Base-by-base conservation (phyloP, 1,140 invertebrate genomes). In the Lepidurus packardi region DNA sequence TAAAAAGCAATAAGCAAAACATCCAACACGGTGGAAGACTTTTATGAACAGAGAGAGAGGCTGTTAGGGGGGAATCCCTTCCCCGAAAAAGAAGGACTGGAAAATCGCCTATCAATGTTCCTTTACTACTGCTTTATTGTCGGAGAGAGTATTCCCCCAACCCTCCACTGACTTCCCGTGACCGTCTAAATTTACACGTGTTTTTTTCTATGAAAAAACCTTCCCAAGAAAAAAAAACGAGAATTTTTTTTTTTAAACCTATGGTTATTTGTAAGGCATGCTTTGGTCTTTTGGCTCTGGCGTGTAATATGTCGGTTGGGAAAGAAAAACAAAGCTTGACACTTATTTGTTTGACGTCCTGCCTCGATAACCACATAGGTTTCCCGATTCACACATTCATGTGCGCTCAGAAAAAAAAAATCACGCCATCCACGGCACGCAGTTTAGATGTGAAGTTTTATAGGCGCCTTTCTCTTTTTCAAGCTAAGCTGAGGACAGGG, bases 41-140 rank as follows among this genome's bases (percentile, higher is more conserved):
- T 65, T 65, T 65, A 65, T 65, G 53, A 65, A 65, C 53, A 65
- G 16, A n/a, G 53, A n/a, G 53, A 21, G 53, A 65, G 53, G 13
- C 53, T 65, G 9, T 21, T 65, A 65, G 53, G n/a, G 53, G 34
- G 53, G 21, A 65, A n/a, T 21, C 53, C 53, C 53, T 65, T 65
- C 16, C 53, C 21, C 53, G 53, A 4, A 65, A 65, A 65, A 34
- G 34, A 11, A 65, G 53, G 53, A 65, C 13, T 65, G 21, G 53
- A 16, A 65, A 65, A 65, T 65, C 3, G 3, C 53, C 53, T 65
- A 65, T 65, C 53, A 65, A 65, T 65, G 53, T 16, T 65, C 16
- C 1, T 65, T 65, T 65, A 65, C 53, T n/a, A 13, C 16, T 13
- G 53, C 53, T 65, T 65, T 65, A 65, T 16, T 65, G 53, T 65